Evolutionary conservation across 2,113 vertebrate genomes (phyloP), one percentile per base, ranked within the genome.

Genomic region (Prinia subflava): DNA sequence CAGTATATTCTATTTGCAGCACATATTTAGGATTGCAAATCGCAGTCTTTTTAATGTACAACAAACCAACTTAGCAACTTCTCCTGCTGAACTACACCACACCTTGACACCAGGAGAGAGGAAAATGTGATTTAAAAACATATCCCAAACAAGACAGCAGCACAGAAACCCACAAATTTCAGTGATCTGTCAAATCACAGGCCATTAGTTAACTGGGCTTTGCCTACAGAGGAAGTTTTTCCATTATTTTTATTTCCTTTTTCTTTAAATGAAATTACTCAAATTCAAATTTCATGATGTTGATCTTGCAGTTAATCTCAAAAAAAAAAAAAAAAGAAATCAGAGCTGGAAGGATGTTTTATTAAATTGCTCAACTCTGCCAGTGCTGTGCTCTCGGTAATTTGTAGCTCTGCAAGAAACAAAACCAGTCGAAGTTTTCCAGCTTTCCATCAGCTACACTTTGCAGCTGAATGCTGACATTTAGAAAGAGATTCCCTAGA

Each of bases 1-100:
- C 13, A 0, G 23, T 63, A 91, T 31, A 85, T 56, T 88, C 75
- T 95, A 92, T 91, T 96, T 93, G 83, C 79, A 88, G 90, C 49
- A 71, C 24, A n/a, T 50, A 52, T 53, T 97, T 77, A 67, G 55
- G 75, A 86, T 56, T 80, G 73, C 52, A 53, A 46, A 57, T 69
- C 44, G 83, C 59, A 50, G 62, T 65, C 62, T 82, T 89, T 82
- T 87, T 47, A 73, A 65, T 0, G 2, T 27, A 86, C 57, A 77
- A 62, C 25, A 42, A 22, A 77, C 25, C 68, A 70, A 69, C 60
- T 83, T 78, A 57, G 84, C 13, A 69, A 50, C 18, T 46, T 80
- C 46, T 88, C 28, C 35, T 74, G 16, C 75, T 74, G 73, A 91
- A 11, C 15, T 63, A 70, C 7, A 44, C 44, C 74, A 78, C 85